Conservation (phyloP, 2,888 invertebrate genomes). For the Ectropis crepuscularia region DNA sequence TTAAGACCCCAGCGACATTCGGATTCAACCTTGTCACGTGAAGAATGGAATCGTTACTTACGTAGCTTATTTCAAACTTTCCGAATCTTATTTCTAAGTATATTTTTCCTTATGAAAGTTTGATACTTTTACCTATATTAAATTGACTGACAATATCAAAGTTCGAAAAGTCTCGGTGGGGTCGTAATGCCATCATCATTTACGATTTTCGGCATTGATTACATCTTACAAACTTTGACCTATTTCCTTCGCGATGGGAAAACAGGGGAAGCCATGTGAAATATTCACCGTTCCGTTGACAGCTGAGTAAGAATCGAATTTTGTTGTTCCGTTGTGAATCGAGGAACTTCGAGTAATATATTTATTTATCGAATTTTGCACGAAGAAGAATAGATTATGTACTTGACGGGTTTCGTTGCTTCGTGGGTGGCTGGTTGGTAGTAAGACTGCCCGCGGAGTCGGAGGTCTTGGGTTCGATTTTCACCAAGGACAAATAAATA, state of each 20-base stretch:
- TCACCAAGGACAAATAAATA: no score
- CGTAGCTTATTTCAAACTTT: conserved; percentile 22
- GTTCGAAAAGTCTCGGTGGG: conserved; percentile 36
- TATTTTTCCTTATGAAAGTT: conserved; percentile 31
- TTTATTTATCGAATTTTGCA: conserved; percentile 45
- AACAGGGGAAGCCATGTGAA: conserved; percentile 55
- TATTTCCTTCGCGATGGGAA: conserved; percentile 50
- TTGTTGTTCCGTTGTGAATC: conserved; percentile 38
- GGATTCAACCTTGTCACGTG: conserved; percentile 11
- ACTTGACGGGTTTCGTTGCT: no score
- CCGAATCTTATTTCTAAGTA: conserved; percentile 26
- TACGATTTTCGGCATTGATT: conserved; percentile 53
- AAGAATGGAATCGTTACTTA: conserved; percentile 23
- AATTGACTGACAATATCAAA: conserved; percentile 43
- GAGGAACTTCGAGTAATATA: conserved; percentile 26
- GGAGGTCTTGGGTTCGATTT: no score
- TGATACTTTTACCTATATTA: conserved; percentile 38
- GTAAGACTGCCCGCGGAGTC: no score
- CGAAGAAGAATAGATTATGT: conserved; percentile 8
- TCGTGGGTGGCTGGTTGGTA: no score
- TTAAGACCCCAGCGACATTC: conserved; percentile 20
- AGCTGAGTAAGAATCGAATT: conserved; percentile 70
- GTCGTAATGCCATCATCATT: conserved; percentile 45
- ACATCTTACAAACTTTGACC: conserved; percentile 61
- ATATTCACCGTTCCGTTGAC: conserved; percentile 65